Percentiles rank a stretch among this genome's conserved stretches.
phyloP scores from a whole-genome alignment of 1,140 invertebrate species.

The Luehdorfia chinensis region DNA sequence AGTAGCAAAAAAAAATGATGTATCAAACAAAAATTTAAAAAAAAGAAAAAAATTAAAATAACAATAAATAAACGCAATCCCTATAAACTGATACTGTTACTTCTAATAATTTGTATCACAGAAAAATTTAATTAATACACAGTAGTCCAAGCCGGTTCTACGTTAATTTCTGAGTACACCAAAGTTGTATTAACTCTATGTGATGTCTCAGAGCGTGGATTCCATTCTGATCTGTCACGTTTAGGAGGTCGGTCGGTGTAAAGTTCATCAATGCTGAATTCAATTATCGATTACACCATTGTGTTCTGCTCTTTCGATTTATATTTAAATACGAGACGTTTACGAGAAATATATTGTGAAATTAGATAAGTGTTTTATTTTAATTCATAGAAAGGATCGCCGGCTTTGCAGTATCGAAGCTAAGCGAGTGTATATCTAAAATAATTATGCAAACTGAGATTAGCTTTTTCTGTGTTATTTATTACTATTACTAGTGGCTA shows the following conservation, averaged over 20 bases:
- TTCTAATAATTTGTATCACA: no score
- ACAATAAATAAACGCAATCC: no score
- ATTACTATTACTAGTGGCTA: no score
- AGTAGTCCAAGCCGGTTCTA: no score
- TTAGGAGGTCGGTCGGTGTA: conserved; percentile 70
- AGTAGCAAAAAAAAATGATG: no score
- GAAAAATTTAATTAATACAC: no score
- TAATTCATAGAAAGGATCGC: conserved; percentile 62
- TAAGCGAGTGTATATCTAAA: conserved; percentile 11
- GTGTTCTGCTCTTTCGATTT: conserved; percentile 74
- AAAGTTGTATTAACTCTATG: conserved; percentile 46
- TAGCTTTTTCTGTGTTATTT: background rate
- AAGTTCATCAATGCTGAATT: conserved; percentile 76
- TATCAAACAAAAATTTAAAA: no score
- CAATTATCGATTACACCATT: conserved; percentile 76
- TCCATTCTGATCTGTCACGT: conserved; percentile 76
- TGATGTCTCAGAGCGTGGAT: conserved; percentile 41
- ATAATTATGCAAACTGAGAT: conserved; percentile 4
- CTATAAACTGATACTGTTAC: no score
- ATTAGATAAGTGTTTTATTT: conserved; percentile 60
- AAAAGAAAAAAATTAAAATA: no score
- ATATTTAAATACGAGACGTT: conserved; percentile 76
- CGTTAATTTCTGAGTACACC: no score
- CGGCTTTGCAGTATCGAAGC: conserved; percentile 29
- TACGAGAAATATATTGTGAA: conserved; percentile 72